Conservation (phyloP, 2,888 invertebrate species). For the Tryphoninae sp. region DNA sequence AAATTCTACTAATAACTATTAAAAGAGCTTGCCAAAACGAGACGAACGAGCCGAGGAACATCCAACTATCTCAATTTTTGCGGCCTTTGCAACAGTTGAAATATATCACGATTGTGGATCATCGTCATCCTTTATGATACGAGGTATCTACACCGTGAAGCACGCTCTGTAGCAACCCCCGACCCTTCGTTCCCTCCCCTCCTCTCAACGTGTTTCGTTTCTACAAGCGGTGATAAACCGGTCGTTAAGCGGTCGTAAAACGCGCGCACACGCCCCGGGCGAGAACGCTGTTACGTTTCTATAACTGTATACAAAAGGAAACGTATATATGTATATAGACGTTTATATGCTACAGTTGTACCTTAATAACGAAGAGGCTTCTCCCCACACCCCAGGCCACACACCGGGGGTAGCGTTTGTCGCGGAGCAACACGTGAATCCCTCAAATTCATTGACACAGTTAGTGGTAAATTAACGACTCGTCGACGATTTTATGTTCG, state of each 20-base stretch:
- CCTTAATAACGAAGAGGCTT: constrained; percentile 51
- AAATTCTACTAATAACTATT: no score
- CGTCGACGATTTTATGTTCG: constrained; percentile 5
- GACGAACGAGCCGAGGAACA: no score
- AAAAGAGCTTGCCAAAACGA: no score
- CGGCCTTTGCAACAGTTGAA: no score
- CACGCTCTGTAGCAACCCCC: constrained; percentile 15
- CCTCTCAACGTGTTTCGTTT: constrained; percentile 43
- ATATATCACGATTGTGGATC: background rate
- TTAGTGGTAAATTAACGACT: constrained; percentile 59
- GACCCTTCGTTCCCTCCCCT: constrained; percentile 1
- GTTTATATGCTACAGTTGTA: constrained; percentile 45
- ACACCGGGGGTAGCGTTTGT: constrained; percentile 45
- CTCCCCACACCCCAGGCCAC: constrained; percentile 49
- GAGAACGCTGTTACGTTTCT: constrained; percentile 36
- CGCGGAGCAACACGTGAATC: constrained; percentile 36
- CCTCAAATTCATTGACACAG: constrained; percentile 57
- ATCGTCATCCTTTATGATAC: constrained; percentile 30
- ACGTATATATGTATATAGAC: constrained; percentile 22
- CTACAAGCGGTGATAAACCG: constrained; percentile 72
- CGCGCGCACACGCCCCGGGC: constrained; percentile 65
- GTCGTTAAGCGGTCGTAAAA: constrained; percentile 77
- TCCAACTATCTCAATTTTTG: no score
- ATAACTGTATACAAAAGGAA: no score
- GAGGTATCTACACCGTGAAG: constrained; percentile 42